Conservation (phyloP, 2,113 vertebrate genomes). For the Trichomycterus rosablanca region DNA sequence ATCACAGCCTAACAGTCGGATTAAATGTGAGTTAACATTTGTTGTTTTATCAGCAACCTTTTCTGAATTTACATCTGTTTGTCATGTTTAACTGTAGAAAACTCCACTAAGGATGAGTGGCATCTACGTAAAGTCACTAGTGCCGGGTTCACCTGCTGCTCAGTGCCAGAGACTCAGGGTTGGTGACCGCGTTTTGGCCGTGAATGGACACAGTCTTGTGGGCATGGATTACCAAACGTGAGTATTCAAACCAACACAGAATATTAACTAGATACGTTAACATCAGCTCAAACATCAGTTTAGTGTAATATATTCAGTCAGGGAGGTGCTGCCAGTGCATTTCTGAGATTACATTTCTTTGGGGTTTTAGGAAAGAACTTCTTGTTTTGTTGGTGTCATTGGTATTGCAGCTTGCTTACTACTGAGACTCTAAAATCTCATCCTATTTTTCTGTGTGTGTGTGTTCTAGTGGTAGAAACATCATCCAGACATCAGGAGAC, state of each 20-base stretch:
- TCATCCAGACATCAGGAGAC: constrained; percentile 64
- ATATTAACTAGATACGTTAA: too few relatives aligned
- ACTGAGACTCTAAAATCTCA: not conserved
- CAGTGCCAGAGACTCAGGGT: constrained; percentile 55
- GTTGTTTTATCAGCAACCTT: too few relatives aligned
- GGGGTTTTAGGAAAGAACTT: too few relatives aligned
- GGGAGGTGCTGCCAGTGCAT: too few relatives aligned
- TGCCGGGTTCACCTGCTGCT: constrained; percentile 68
- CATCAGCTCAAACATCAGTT: too few relatives aligned
- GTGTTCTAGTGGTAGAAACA: constrained; percentile 63
- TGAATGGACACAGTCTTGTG: constrained; percentile 70
- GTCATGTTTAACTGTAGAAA: constrained; percentile 53
- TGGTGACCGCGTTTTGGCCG: constrained; percentile 71
- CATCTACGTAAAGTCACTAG: constrained; percentile 72
- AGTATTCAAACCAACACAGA: constrained; percentile 13
- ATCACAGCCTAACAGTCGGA: too few relatives aligned
- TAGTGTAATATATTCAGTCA: too few relatives aligned
- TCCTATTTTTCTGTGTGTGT: not conserved
- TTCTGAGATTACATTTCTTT: too few relatives aligned
- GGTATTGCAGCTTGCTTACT: too few relatives aligned
- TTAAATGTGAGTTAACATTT: too few relatives aligned
- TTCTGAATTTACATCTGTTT: too few relatives aligned
- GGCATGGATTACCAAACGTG: constrained; percentile 69
- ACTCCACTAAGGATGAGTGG: constrained; percentile 63
- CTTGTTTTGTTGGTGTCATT: too few relatives aligned